These are phyloP conservation scores for Distichodus sexfasciatus DNA, from an alignment of 2,797 vertebrate species.

Conservation along the genomic window DNA sequence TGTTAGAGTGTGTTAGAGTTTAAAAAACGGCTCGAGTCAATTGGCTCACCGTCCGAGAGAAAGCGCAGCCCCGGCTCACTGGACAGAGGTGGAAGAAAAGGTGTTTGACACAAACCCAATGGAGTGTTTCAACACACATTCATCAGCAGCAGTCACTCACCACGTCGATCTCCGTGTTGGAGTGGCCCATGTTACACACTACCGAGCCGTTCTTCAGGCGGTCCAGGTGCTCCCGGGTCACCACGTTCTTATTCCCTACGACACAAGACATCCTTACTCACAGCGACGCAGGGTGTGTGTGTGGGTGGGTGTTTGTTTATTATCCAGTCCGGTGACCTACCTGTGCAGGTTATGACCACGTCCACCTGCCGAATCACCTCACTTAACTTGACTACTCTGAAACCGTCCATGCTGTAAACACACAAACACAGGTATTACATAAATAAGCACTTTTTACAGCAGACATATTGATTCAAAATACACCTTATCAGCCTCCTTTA, in stretches of 20 bases:
- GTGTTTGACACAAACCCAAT: no score
- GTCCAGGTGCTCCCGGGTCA: slow-evolving; percentile 90
- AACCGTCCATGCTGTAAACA: slow-evolving; percentile 90
- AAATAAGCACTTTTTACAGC: not conserved
- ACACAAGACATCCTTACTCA: not conserved
- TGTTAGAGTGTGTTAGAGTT: no score
- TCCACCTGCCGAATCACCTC: slow-evolving; percentile 94
- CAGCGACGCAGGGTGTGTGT: not conserved
- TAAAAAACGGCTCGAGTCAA: no score
- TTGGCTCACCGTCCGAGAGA: no score
- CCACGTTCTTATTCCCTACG: slow-evolving; percentile 91
- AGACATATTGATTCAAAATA: no score
- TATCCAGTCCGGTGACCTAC: slow-evolving; percentile 59
- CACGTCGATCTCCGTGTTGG: no score
- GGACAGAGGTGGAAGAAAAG: no score
- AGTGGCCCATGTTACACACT: slow-evolving; percentile 96
- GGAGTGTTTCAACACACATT: no score
- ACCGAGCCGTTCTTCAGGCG: slow-evolving; percentile 95
- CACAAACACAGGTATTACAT: not conserved
- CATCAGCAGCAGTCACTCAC: no score
- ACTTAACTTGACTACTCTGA: slow-evolving; percentile 93
- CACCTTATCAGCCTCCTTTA: no score
- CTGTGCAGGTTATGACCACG: slow-evolving; percentile 95
- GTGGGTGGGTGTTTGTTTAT: not conserved
- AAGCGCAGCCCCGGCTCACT: no score